Percentiles rank a stretch among this genome's conserved stretches.
These are phyloP conservation scores for Lineus longissimus DNA, from an alignment of 1,140 invertebrate genomes.

Conservation along the genomic window DNA sequence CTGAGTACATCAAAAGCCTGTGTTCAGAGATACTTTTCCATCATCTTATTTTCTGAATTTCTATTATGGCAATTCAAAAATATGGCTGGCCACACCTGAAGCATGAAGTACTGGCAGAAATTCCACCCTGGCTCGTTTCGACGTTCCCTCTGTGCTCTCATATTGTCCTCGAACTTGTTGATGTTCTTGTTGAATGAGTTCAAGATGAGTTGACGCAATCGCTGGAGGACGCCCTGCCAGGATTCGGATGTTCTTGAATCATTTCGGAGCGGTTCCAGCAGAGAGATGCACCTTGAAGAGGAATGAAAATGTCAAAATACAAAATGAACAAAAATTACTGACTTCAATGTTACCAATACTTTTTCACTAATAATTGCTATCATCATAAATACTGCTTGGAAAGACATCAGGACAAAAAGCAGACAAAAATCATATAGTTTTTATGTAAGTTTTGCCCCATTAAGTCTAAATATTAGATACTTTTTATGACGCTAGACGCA, in stretches of 20 bases:
- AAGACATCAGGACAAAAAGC: too few species aligned
- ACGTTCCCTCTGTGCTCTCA: slow-evolving; percentile 82
- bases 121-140: slow-evolving; percentile 88
- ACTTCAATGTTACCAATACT: background rate
- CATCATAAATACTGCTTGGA: too few species aligned
- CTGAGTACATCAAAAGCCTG: too few species aligned
- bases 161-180: slow-evolving; percentile 80
- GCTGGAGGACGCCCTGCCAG: slow-evolving; percentile 77
- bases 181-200: slow-evolving; percentile 75
- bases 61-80: background rate
- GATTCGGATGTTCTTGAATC: slow-evolving; percentile 85
- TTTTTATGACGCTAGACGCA: too few species aligned
- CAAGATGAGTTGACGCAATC: slow-evolving; percentile 78
- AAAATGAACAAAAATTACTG: background rate
- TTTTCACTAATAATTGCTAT: too few species aligned
- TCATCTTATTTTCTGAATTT: too few species aligned
- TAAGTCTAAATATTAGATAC: too few species aligned
- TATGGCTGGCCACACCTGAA: slow-evolving; percentile 65
- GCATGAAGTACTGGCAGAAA: slow-evolving; percentile 89
- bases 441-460: too few species aligned
- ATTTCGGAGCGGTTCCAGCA: slow-evolving; percentile 83
- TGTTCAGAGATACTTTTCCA: too few species aligned
- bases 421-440: too few species aligned
- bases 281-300: slow-evolving; percentile 75
- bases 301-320: slow-evolving; percentile 19